Percentiles rank a stretch among this genome's conserved stretches.
phyloP scores from a whole-genome alignment of 2,888 invertebrate genomes.

The Chrysina gloriosa region DNA sequence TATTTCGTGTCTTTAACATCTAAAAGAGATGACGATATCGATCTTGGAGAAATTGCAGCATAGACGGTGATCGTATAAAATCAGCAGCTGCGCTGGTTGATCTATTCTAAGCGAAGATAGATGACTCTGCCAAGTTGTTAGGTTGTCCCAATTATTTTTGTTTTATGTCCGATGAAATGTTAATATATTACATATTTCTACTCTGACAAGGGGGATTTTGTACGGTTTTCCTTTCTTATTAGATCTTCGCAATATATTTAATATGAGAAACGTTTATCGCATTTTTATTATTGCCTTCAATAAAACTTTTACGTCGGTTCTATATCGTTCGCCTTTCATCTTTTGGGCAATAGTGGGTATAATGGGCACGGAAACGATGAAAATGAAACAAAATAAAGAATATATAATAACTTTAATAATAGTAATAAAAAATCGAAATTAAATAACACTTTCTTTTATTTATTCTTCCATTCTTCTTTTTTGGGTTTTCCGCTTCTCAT shows the following conservation, averaged over 20 bases:
- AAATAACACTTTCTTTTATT: constrained; percentile 57
- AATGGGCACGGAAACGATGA: neutral
- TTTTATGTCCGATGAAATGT: constrained; percentile 61
- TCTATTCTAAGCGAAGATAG: constrained; percentile 61
- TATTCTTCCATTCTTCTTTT: constrained; percentile 39
- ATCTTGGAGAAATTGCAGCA: constrained; percentile 7
- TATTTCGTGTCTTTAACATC: neutral
- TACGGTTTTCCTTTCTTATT: constrained; percentile 17
- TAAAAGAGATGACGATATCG: neutral
- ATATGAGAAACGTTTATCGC: neutral
- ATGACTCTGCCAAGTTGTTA: constrained; percentile 60
- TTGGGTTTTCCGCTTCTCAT: constrained; percentile 45
- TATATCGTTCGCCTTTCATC: too few species aligned
- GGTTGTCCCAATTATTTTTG: constrained; percentile 63
- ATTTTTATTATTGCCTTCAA: constrained; percentile 1
- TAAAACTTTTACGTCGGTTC: constrained; percentile 1
- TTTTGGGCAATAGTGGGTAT: too few species aligned
- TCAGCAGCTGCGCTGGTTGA: constrained; percentile 59
- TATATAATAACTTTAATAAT: constrained; percentile 45
- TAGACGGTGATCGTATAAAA: constrained; percentile 48
- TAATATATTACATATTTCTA: constrained; percentile 55
- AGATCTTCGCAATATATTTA: neutral
- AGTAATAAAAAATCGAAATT: constrained; percentile 55
- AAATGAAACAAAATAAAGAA: constrained; percentile 46
- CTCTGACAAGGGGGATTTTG: constrained; percentile 46